Conservation (phyloP, 2,797 vertebrate species). For the Mastacembelus armatus region DNA sequence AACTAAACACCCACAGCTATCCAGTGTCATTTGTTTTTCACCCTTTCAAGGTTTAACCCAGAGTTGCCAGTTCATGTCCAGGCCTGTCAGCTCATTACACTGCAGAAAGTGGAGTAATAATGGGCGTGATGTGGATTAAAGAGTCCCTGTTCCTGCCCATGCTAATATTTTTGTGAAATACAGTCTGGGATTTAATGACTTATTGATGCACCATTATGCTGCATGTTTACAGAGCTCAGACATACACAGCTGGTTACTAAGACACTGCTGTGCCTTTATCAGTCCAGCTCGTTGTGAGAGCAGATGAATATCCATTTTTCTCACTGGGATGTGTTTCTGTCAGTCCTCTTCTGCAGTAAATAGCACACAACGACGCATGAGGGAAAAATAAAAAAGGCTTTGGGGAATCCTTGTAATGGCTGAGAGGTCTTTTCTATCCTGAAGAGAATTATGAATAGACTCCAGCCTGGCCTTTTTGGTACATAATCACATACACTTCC, state of each 20-base stretch:
- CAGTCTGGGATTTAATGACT: constrained; percentile 46
- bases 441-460: constrained; percentile 68
- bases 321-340: constrained; percentile 47
- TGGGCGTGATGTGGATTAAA: constrained; percentile 31
- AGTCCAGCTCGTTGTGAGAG: constrained; percentile 37
- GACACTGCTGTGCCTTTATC: constrained; percentile 50
- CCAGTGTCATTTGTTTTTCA: constrained; percentile 2
- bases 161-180: constrained; percentile 56
- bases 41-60: constrained; percentile 22
- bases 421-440: constrained; percentile 60
- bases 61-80: constrained; percentile 52
- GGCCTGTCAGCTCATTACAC: constrained; percentile 66
- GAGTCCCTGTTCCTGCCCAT: constrained; percentile 32
- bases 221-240: constrained; percentile 42
- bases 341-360: constrained; percentile 54
- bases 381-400: constrained; percentile 43
- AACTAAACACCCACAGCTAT: constrained; percentile 4
- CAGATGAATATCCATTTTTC: constrained; percentile 48
- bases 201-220: constrained; percentile 49
- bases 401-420: constrained; percentile 57
- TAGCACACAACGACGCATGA: constrained; percentile 30
- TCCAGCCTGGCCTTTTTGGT: constrained; percentile 53
- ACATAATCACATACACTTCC: constrained; percentile 56
- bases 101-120: constrained; percentile 50
- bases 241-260: constrained; percentile 47